Base-by-base conservation (phyloP, 2,888 invertebrate genomes). In the Cataglyphis rosenhaueri region DNA sequence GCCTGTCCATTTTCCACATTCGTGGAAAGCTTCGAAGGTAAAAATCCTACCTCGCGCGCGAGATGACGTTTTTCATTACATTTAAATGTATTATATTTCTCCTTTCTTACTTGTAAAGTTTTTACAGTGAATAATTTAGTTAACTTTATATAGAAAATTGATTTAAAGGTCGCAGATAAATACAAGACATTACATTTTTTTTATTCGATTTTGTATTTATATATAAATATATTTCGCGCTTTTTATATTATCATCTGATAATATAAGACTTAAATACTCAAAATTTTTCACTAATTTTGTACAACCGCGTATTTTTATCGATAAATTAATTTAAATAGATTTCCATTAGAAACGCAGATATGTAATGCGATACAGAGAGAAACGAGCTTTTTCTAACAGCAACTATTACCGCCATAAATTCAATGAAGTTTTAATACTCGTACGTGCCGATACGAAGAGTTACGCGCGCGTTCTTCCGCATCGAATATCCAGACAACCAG, bases 391-490 rank as follows among this genome's bases (percentile, higher is more conserved):
- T 78, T 70, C 25, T 32, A 18, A 18, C 21, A 70, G 18, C 8
- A 8, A 70, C 32, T 78, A 78, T 76, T 68, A 70, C 78, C 71
- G 32, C 29, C 32, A 59, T 70, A 78, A 78, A 78, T 78, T 78
- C 32, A 59, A 32, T 15, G n/a, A 21, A 78, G 32, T 70, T 70
- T 35, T 70, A 78, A 78, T 59, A 78, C 71, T 59, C 21, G 38
- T 66, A 55, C 71, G 70, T 59, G 78, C 78, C 71, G 57, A 78
- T 70, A 78, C 78, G 59, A 52, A 52, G n/a, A 78, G 59, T 70
- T 70, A 18, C 71, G 41, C 57, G 76, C 41, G 76, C 55, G 32
- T 59, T 78, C 70, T 78, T 21, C 32, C 35, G 29, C 29, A 59
- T 79, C 78, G 44, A 59, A 79, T 71, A 70, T 25, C 38, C 78